A percentile compares a stretch with the other conserved stretches of the same genome.
These are phyloP conservation scores for Phaedon cochleariae DNA, from an alignment of 2,888 invertebrate species.

Conservation along the genomic window DNA sequence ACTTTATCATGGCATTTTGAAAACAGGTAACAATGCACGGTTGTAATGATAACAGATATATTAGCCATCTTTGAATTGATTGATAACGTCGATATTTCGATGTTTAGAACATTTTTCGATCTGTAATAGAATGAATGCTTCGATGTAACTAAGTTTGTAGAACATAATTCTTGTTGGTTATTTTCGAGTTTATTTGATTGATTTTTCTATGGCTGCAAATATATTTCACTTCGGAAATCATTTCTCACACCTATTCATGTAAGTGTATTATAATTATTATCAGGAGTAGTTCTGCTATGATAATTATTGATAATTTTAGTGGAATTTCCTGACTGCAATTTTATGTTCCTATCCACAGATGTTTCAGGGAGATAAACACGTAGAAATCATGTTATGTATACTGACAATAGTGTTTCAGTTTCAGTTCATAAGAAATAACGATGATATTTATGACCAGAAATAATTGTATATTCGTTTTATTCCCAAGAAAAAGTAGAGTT, in stretches of 20 bases:
- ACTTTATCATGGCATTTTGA: no score
- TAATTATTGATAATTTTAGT: constrained; percentile 19
- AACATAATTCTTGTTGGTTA: constrained; percentile 8
- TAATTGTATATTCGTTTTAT: no score
- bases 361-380: constrained; percentile 1
- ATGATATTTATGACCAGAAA: no score
- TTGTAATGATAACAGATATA: neutral
- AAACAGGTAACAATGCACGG: no score
- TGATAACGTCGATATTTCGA: constrained; percentile 6
- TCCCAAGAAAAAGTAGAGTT: no score
- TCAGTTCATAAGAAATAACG: no score
- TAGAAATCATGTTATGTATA: no score
- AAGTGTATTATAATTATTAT: neutral
- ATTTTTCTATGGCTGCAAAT: neutral
- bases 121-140: constrained; percentile 17
- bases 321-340: constrained; percentile 15
- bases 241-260: neutral
- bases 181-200: neutral
- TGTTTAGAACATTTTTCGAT: constrained; percentile 25
- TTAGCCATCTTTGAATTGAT: constrained; percentile 22
- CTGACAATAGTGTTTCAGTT: no score
- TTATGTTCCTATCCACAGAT: constrained; percentile 18
- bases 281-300: neutral
- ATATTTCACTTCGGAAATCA: no score
- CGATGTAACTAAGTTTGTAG: constrained; percentile 6